Evolutionary conservation across 2,113 vertebrate species (phyloP), one percentile per base, ranked within the genome.

Genomic region (Lethenteron camtschaticum): DNA sequence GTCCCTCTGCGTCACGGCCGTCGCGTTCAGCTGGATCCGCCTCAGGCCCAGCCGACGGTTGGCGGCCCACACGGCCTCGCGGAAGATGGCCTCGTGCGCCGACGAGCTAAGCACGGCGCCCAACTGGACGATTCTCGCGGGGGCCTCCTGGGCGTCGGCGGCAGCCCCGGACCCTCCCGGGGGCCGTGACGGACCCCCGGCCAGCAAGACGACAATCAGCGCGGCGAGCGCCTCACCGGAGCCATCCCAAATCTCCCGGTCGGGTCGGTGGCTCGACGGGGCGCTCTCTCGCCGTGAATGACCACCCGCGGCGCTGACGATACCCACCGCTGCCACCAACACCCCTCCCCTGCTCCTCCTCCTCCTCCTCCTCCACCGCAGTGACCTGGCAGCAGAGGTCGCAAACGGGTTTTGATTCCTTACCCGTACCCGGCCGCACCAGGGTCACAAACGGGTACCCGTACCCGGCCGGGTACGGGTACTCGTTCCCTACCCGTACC

Each of bases 11-110:
- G 89, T 95, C 81, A 96, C 91, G 1, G 89, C 90, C 77, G 90
- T 96, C 80, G 89, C 91, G 72, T 96, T 96, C 79, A 96, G 88
- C 78, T 89, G 90, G 76, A 95, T 89, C 81, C 87, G 89, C 79
- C 87, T 88, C 71, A 81, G 82, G 58, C 89, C 89, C 9, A 87
- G 90, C 3, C 87, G 78, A 5, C 85, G 79, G 82, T 95, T 96
- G 77, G 89, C 91, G 77, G 88, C 85, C 73, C 75, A 83, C 77
- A 96, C 87, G 3, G 89, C 91, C 70, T 94, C 89, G 70, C 87
- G 86, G 77, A 96, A 96, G 78, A 88, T 85, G 81, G 89, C 86
- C 78, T 95, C 91, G 56, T 88, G 90, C 70, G 87, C 86, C 71
- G 88, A 89, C 77, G 90, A 90, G 77, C 91, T 96, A 82, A 96